Conservation (phyloP, 2,797 vertebrate species). For the Pipistrellus kuhlii region DNA sequence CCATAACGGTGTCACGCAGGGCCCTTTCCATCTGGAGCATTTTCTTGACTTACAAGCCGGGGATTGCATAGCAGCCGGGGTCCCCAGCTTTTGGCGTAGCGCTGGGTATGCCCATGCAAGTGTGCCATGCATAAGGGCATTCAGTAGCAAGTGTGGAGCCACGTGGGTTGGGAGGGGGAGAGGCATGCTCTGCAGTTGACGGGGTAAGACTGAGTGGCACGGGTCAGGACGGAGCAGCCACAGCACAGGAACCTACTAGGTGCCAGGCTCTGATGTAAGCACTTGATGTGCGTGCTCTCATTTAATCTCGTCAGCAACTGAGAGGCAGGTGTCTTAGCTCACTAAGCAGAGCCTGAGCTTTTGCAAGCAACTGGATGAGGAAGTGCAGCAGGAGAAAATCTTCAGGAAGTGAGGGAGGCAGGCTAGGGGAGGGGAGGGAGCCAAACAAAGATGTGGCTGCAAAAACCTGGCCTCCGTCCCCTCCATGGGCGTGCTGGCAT, state of each 20-base stretch:
- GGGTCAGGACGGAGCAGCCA: not conserved
- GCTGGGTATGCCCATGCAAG: accelerated
- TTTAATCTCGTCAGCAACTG: not conserved
- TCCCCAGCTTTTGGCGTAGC: not conserved
- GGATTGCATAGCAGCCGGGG: not conserved
- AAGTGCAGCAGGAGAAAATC: not conserved
- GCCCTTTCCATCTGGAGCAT: not conserved
- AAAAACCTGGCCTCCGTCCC: not conserved
- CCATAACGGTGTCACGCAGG: not conserved
- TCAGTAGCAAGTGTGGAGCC: not conserved
- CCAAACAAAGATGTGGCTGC: not conserved
- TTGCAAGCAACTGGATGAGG: not conserved
- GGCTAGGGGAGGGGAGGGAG: not conserved
- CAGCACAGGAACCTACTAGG: accelerated
- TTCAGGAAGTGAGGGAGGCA: not conserved
- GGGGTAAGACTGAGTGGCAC: not conserved
- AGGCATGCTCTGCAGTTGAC: not conserved
- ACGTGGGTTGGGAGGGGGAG: accelerated
- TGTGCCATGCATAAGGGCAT: accelerated
- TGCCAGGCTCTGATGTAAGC: not conserved
- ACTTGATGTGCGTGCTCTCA: accelerated
- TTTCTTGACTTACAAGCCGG: not conserved
- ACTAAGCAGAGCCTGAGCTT: not conserved
- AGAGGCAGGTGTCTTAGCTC: not conserved
- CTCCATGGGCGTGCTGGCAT: accelerated